These are phyloP conservation scores for Geotrupes spiniger DNA, from an alignment of 2,888 invertebrate genomes.

Conservation along the genomic window DNA sequence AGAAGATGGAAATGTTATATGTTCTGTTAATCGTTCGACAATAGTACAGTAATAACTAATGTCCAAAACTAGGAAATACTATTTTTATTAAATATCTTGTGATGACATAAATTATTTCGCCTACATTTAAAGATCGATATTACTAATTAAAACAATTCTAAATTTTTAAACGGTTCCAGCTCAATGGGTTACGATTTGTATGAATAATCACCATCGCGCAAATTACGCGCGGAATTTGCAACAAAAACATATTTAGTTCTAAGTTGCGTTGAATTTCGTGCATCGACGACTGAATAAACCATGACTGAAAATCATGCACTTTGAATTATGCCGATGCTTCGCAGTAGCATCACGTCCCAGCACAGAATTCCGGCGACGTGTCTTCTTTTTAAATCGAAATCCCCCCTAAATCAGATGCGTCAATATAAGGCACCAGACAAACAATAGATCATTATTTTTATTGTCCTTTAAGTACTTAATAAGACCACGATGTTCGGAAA, in stretches of 20 bases:
- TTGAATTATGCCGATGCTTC: constrained; percentile 25
- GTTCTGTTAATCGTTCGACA: too few relatives aligned
- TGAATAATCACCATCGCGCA: background rate
- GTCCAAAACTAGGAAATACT: too few relatives aligned
- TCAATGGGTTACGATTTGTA: constrained; percentile 1
- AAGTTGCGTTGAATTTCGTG: background rate
- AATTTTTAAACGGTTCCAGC: constrained; percentile 35
- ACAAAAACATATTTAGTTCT: background rate
- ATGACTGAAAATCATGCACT: background rate
- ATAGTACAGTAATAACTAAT: too few relatives aligned
- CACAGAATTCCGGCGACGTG: constrained; percentile 41
- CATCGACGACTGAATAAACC: too few relatives aligned
- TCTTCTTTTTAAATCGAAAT: constrained; percentile 33
- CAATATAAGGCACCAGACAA: constrained; percentile 29
- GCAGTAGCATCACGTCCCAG: constrained; percentile 46
- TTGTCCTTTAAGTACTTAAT: constrained; percentile 15
- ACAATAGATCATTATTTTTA: constrained; percentile 18
- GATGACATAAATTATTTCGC: too few relatives aligned
- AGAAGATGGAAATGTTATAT: too few relatives aligned
- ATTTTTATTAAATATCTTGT: too few relatives aligned
- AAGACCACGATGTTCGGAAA: constrained; percentile 28
- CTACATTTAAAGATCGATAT: too few relatives aligned
- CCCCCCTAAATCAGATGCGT: constrained; percentile 29
- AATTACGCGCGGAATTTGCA: constrained; percentile 2
- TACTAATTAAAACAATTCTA: too few relatives aligned